Evolutionary conservation across 1,140 invertebrate species (phyloP), one percentile per base, ranked within the genome.

Genomic region (Apocrypta bakeri): DNA sequence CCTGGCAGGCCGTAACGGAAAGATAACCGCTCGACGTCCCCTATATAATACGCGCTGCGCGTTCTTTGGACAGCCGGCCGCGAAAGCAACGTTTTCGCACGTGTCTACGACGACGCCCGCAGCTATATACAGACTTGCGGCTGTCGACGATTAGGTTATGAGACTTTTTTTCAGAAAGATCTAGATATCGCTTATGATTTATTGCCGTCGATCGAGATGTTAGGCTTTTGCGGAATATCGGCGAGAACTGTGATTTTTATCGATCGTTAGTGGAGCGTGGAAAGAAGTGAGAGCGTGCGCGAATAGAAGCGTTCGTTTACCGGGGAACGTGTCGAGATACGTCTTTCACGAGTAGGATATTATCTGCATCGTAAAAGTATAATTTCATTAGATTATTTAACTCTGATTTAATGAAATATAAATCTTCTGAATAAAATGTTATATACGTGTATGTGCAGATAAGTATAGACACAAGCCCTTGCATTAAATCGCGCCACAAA

Each of bases 1-100:
- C 88, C 89, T 90, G 89, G 86, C 88, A 91, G 91, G 88, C 89
- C 90, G 87, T 91, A 88, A 90, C 90, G 90, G 85, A 84, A 83
- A 90, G 90, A 92, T 91, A 91, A 92, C 89, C 85, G 68, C 63
- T 73, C 73, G 73, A 85, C 84, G 74, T 79, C 64, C 69, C 84
- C 83, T 73, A 85, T 56, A 74, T 4, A 81, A 73, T 72, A 66
- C 48, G 4, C 64, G 48, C 33, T 48, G 76, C 48, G 66, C 9
- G 33, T 9, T 9, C 3, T 9, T 9, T 2, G 3, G 3, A 9
- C 33, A 29, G 63, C n/a, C 63, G 79, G 73, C 71, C 75, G 76
- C 69, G 72, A 68, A 29, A 76, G 71, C 69, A 66, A 72, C 74
- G 76, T 56, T 72, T 80, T 63, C 83, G 78, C 63, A 79, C 79